Evolutionary conservation across 2,113 vertebrate species (phyloP).

Genomic region (Merops nubicus): DNA sequence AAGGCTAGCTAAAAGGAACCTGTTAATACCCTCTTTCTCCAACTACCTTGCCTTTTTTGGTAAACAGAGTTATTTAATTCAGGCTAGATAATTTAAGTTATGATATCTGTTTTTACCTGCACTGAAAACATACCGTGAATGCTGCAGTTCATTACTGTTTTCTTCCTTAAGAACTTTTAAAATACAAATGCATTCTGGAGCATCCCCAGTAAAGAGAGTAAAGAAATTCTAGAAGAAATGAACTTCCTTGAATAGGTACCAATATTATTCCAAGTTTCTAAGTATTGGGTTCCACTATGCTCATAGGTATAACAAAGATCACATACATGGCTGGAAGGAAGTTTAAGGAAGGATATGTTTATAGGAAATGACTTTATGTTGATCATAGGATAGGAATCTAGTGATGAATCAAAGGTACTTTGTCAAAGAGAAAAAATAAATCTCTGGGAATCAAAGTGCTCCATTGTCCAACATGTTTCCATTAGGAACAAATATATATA

Average conservation of each 20-base stretch:
- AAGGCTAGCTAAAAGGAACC: not conserved
- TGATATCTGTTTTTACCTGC: not conserved
- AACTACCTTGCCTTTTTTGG: not conserved
- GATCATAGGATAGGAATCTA: not conserved
- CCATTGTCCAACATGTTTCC: not conserved
- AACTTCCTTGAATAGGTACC: not conserved
- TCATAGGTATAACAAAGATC: not conserved
- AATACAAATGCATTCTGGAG: not conserved
- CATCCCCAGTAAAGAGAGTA: not conserved
- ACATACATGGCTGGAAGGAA: not conserved
- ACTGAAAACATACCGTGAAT: not conserved
- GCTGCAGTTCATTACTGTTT: not conserved
- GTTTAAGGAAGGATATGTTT: not conserved
- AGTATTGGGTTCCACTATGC: not conserved
- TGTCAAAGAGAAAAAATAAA: not conserved
- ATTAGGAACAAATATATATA: not conserved
- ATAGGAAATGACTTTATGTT: not conserved
- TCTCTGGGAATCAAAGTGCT: not conserved
- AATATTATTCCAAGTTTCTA: not conserved
- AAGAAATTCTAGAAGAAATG: not conserved
- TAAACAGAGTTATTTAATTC: not conserved
- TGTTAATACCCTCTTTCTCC: conserved; percentile 9
- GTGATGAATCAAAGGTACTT: not conserved
- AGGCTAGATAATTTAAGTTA: not conserved
- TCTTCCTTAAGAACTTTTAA: not conserved